Evolutionary conservation across 92 coral and sea anemone species (phyloP), one percentile per base, ranked within the genome.

Genomic region (Palythoa grandis): DNA sequence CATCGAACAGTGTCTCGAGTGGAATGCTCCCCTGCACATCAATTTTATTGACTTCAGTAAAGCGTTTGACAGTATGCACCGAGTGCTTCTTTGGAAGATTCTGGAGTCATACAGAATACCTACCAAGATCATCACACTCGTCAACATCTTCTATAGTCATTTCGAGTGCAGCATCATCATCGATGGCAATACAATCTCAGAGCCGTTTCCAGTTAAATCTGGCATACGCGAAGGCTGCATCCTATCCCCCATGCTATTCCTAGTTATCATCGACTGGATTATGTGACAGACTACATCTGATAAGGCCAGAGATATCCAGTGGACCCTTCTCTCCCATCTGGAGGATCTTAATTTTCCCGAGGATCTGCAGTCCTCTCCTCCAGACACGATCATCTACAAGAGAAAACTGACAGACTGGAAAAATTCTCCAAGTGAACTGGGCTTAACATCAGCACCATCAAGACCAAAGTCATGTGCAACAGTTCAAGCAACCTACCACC

Each of bases 1-100:
- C 43, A 19, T 83, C 11, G 88, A 83, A 63, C 88, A 88, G 54
- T 88, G 75, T 25, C 39, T 88, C 14, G 88, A 83, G 35, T 83
- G 87, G 83, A 83, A 54, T 16, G 29, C 38, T 88, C 5, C n/a
- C n/a, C n/a, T n/a, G n/a, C n/a, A n/a, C n/a, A n/a, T n/a, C n/a
- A n/a, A n/a, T n/a, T n/a, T n/a, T n/a, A n/a, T n/a, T n/a, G n/a
- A n/a, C n/a, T n/a, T n/a, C n/a, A n/a, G n/a, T n/a, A n/a, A n/a
- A n/a, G n/a, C n/a, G n/a, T n/a, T n/a, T n/a, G n/a, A n/a, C n/a
- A n/a, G n/a, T n/a, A n/a, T n/a, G n/a, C n/a, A n/a, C n/a, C n/a
- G n/a, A n/a, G n/a, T n/a, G n/a, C n/a, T n/a, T n/a, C n/a, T n/a
- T n/a, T n/a, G n/a, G n/a, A n/a, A n/a, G n/a, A n/a, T n/a, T n/a